Conservation (phyloP, 2,888 invertebrate genomes). For the Cataglyphis livida region DNA sequence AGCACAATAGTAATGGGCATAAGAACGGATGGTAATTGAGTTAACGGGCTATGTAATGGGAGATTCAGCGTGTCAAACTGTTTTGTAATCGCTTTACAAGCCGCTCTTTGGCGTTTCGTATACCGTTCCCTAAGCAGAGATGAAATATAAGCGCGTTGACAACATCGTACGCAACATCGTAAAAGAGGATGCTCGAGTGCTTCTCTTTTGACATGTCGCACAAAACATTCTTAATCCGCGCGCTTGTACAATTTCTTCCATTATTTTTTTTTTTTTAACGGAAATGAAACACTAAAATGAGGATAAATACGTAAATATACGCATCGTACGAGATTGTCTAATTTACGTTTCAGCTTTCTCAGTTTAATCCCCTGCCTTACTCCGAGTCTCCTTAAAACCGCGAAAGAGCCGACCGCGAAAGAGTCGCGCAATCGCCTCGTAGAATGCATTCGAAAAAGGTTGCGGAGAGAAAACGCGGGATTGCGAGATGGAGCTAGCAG, state of each 20-base stretch:
- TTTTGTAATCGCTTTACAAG: slow-evolving; percentile 57
- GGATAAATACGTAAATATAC: neutral
- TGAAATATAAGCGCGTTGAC: slow-evolving; percentile 40
- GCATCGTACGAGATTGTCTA: slow-evolving; percentile 1
- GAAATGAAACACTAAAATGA: neutral
- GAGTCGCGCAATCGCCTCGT: slow-evolving; percentile 40
- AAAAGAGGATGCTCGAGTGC: neutral
- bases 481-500: slow-evolving; percentile 63
- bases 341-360: slow-evolving; percentile 9
- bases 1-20: slow-evolving; percentile 56
- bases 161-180: neutral
- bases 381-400: slow-evolving; percentile 29
- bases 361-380: slow-evolving; percentile 1
- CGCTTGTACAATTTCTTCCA: neutral
- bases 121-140: slow-evolving; percentile 28
- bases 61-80: slow-evolving; percentile 60
- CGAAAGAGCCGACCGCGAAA: slow-evolving; percentile 17
- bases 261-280: neutral
- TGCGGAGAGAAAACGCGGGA: slow-evolving; percentile 38
- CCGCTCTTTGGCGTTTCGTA: slow-evolving; percentile 51
- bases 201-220: neutral
- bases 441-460: slow-evolving; percentile 36
- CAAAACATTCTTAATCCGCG: slow-evolving; percentile 10
- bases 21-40: slow-evolving; percentile 68
- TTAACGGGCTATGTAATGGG: slow-evolving; percentile 69